These are phyloP conservation scores for Ellobius talpinus DNA, from an alignment of 2,113 vertebrate genomes.

Conservation along the genomic window DNA sequence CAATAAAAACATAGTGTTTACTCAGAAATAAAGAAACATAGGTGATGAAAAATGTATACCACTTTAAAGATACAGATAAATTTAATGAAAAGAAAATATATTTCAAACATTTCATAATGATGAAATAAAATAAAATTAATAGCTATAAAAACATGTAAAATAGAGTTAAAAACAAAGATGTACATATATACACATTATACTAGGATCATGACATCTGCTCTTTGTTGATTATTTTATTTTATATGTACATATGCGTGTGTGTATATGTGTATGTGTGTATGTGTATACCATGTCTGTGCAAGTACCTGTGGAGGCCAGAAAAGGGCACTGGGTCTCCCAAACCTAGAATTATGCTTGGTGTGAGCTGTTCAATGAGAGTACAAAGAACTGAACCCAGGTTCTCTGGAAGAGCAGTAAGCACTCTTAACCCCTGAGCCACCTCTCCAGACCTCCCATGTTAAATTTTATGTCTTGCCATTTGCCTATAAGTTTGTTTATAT, in stretches of 20 bases:
- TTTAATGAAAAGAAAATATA: background rate
- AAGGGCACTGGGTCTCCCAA: background rate
- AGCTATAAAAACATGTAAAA: background rate
- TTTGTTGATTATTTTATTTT: background rate
- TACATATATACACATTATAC: background rate
- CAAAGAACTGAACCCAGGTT: background rate
- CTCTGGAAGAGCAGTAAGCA: background rate
- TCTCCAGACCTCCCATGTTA: background rate
- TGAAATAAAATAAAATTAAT: background rate
- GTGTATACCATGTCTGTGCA: background rate
- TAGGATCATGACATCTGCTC: background rate
- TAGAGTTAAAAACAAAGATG: background rate
- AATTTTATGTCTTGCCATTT: constrained; percentile 8
- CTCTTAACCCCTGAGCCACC: background rate
- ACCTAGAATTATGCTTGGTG: background rate
- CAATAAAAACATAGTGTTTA: background rate
- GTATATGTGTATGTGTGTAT: rapidly evolving
- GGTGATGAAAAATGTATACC: background rate
- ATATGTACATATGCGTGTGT: background rate
- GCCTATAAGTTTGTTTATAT: background rate
- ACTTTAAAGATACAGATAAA: background rate
- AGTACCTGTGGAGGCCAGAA: background rate
- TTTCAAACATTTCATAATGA: constrained; percentile 11
- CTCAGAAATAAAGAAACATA: background rate
- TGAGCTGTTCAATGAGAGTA: background rate